These are phyloP conservation scores for Diacarnus erythraeanus DNA, from an alignment of 37 sponge, comb jelly and placozoan genomes.

Conservation along the genomic window DNA sequence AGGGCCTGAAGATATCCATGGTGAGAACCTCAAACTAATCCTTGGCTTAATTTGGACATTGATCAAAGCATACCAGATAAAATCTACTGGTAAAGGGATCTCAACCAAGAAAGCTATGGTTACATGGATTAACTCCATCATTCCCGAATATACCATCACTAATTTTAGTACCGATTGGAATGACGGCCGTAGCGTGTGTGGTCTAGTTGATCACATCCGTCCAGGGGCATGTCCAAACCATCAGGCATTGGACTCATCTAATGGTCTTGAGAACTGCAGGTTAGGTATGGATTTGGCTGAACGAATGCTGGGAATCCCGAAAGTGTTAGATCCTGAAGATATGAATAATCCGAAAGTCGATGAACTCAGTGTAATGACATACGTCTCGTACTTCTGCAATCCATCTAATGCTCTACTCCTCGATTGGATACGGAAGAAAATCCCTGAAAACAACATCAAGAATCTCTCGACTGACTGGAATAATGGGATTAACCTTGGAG, in stretches of 20 bases:
- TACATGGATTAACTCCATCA: conserved; percentile 82
- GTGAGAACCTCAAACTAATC: conserved; percentile 92
- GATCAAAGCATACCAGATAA: conserved; percentile 90
- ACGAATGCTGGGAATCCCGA: conserved; percentile 67
- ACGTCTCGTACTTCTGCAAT: conserved; percentile 82
- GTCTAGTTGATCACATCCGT: conserved; percentile 50
- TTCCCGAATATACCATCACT: conserved; percentile 62
- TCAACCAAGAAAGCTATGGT: conserved; percentile 85
- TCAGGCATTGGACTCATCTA: conserved; percentile 38
- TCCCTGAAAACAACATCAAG: conserved; percentile 73
- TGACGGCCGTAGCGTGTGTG: conserved; percentile 75
- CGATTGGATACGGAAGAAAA: conserved; percentile 74
- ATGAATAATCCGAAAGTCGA: conserved; percentile 83
- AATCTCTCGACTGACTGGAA: conserved; percentile 90
- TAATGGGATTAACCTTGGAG: conserved; percentile 80
- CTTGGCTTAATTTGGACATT: conserved; percentile 96
- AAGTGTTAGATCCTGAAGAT: conserved; percentile 73
- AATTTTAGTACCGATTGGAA: conserved; percentile 92
- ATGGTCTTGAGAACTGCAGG: conserved; percentile 69
- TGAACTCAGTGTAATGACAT: conserved; percentile 87
- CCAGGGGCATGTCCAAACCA: conserved; percentile 85
- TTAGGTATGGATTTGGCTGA: conserved; percentile 78
- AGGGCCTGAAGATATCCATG: conserved; percentile 87
- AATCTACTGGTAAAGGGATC: conserved; percentile 49
- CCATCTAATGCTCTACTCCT: conserved; percentile 61